Conservation (phyloP, 2,797 vertebrate species). For the Pteropus rufus region DNA sequence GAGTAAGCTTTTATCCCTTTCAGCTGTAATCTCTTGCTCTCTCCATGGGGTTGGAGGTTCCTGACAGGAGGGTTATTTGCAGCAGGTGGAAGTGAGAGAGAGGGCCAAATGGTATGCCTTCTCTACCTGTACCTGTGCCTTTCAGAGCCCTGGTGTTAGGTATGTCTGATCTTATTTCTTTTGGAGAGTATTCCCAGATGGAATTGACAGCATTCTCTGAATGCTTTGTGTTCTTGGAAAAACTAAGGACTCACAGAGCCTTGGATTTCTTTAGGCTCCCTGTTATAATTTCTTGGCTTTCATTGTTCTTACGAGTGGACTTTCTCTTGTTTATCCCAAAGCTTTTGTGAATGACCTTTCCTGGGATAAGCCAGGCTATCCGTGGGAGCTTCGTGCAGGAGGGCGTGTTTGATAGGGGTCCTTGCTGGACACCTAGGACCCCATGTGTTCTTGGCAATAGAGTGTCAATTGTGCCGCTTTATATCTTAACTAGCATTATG, state of each 20-base stretch:
- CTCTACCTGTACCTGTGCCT: not conserved
- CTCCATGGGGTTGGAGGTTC: not conserved
- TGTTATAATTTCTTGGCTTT: not conserved
- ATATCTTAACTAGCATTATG: slow-evolving; percentile 28
- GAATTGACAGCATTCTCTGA: not conserved
- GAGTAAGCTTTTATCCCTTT: not conserved
- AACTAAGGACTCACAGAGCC: not conserved
- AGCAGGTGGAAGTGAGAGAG: not conserved
- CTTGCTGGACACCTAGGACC: not conserved
- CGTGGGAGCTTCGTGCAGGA: not conserved
- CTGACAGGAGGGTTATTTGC: not conserved
- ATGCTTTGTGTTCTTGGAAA: not conserved
- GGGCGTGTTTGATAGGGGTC: not conserved
- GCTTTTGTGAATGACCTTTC: not conserved
- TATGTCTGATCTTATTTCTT: not conserved
- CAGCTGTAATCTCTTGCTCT: not conserved
- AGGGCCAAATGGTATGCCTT: not conserved
- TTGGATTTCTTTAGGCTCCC: not conserved
- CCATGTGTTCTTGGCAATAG: not conserved
- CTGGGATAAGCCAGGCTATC: not conserved
- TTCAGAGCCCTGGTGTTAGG: not conserved
- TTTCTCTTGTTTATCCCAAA: not conserved
- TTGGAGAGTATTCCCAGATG: not conserved
- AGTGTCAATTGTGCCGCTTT: not conserved
- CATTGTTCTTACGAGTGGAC: not conserved